Percentiles rank a stretch among this genome's conserved stretches.
Evolutionary conservation across 2,888 invertebrate genomes (phyloP).

Genomic region (Meloe dianella): DNA sequence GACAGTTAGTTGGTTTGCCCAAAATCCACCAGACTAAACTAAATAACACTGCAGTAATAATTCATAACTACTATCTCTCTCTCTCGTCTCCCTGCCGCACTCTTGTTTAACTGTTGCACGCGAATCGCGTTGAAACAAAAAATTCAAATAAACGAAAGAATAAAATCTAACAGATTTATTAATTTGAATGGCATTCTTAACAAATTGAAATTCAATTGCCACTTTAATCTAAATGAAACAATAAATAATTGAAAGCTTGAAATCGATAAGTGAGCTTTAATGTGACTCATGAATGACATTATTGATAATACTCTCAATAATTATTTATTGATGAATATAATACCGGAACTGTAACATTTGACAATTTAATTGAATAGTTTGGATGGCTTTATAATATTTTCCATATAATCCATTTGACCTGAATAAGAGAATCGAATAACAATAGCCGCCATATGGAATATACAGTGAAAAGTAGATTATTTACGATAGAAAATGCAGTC

Average conservation of each 20-base stretch:
- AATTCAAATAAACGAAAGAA: not conserved
- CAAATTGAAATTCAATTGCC: conserved; percentile 3
- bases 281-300: not conserved
- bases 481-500: conserved; percentile 22
- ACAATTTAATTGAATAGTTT: not conserved
- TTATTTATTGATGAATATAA: not conserved
- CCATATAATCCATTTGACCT: conserved; percentile 24
- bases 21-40: conserved; percentile 38
- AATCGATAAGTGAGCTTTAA: not conserved
- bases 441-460: conserved; percentile 14
- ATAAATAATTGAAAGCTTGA: not conserved
- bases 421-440: conserved; percentile 16
- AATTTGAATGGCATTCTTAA: not conserved
- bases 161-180: not conserved
- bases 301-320: not conserved
- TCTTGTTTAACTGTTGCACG: conserved; percentile 21
- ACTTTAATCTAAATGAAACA: not conserved
- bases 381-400: conserved; percentile 20
- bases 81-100: too few species aligned
- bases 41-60: conserved; percentile 29
- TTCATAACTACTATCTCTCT: conserved; percentile 14
- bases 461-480: conserved; percentile 27
- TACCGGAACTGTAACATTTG: not conserved
- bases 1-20: conserved; percentile 38
- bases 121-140: conserved; percentile 8